These are phyloP conservation scores for Acleris literana DNA, from an alignment of 2,888 invertebrate species.

Conservation along the genomic window DNA sequence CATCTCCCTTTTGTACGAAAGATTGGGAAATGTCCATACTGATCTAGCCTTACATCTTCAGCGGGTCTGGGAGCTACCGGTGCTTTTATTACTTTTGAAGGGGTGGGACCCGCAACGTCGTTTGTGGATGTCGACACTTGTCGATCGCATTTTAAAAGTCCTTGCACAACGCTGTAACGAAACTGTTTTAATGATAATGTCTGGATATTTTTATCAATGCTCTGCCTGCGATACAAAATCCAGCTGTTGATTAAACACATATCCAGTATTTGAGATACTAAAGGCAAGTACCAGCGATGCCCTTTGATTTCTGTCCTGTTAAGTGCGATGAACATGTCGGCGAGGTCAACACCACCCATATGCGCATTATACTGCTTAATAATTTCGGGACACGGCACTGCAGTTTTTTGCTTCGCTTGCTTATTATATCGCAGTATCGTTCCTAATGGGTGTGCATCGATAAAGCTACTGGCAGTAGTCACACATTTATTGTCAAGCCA, in stretches of 20 bases:
- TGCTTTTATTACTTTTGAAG: constrained; percentile 13
- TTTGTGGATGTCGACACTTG: constrained; percentile 5
- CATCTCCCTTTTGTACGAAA: constrained; percentile 11
- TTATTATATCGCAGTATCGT: background rate
- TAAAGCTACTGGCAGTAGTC: background rate
- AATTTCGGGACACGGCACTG: constrained; percentile 1
- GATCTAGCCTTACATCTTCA: constrained; percentile 8
- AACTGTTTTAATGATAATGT: too few relatives aligned
- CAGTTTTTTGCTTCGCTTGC: background rate
- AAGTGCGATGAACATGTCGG: constrained; percentile 3
- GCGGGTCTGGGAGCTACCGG: constrained; percentile 12
- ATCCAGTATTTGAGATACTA: constrained; percentile 8
- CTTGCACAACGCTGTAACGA: constrained; percentile 7
- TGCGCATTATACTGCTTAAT: constrained; percentile 11
- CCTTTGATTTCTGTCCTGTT: background rate
- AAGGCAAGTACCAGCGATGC: constrained; percentile 1
- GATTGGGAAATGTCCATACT: constrained; percentile 9
- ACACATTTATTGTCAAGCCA: constrained; percentile 3
- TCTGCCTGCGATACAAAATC: constrained; percentile 10
- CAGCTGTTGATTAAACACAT: constrained; percentile 3
- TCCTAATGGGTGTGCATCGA: background rate
- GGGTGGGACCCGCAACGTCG: constrained; percentile 1
- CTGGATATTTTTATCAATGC: background rate
- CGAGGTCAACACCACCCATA: constrained; percentile 3
- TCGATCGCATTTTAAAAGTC: constrained; percentile 13